Conservation (phyloP, 2,113 vertebrate species). For the Heterocephalus glaber region DNA sequence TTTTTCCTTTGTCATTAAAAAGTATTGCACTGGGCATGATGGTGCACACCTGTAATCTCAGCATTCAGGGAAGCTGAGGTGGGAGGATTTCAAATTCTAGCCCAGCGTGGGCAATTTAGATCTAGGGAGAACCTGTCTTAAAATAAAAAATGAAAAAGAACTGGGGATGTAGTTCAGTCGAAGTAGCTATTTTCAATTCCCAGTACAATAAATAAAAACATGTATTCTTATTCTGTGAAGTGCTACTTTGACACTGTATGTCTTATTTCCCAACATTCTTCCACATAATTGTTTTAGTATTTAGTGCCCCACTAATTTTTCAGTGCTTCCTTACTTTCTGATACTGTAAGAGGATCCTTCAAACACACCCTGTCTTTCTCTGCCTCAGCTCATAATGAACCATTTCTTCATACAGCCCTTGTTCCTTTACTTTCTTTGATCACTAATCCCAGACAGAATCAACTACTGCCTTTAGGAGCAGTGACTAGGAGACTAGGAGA, state of each 20-base stretch:
- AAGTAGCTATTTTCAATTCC: not conserved
- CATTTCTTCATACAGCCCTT: not conserved
- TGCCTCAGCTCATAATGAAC: not conserved
- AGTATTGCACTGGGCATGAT: not conserved
- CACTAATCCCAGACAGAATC: not conserved
- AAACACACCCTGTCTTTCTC: not conserved
- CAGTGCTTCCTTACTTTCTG: not conserved
- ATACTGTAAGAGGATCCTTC: not conserved
- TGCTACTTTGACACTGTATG: not conserved
- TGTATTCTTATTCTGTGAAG: not conserved
- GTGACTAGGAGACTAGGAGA: not conserved
- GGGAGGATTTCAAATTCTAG: not conserved
- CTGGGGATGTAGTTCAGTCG: not conserved
- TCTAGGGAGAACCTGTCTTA: not conserved
- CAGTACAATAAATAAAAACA: not conserved
- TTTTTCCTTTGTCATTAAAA: not conserved
- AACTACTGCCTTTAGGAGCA: not conserved
- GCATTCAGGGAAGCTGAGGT: not conserved
- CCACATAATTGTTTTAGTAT: not conserved
- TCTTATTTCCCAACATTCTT: not conserved
- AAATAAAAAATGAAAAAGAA: not conserved
- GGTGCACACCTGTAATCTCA: not conserved
- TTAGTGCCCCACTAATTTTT: not conserved
- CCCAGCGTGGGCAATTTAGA: not conserved
- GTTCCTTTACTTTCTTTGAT: conserved; percentile 14